These are phyloP conservation scores for Plutella xylostella DNA, from an alignment of 2,888 invertebrate genomes.

Conservation along the genomic window DNA sequence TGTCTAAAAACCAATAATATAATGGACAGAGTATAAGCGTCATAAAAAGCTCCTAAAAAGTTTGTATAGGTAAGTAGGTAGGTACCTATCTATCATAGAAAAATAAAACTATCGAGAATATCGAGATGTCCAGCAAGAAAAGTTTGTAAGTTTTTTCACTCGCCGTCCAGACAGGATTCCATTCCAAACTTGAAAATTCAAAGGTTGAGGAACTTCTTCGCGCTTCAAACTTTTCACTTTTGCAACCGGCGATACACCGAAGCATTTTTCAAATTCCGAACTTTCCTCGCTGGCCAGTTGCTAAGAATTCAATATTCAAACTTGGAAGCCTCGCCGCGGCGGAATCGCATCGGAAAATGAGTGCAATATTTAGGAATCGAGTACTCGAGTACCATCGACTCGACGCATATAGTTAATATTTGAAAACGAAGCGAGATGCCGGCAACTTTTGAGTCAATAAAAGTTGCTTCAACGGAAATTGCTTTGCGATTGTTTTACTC, in stretches of 20 bases:
- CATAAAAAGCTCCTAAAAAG: too few relatives aligned
- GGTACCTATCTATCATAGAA: too few relatives aligned
- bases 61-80: too few relatives aligned
- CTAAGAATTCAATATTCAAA: background rate
- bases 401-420: constrained; percentile 1
- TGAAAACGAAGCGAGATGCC: background rate
- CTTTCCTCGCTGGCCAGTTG: background rate
- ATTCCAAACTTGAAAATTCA: background rate
- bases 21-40: too few relatives aligned
- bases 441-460: constrained; percentile 1
- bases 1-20: too few relatives aligned
- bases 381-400: background rate
- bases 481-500: background rate
- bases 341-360: constrained; percentile 14
- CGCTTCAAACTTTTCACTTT: constrained; percentile 3
- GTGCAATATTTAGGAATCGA: constrained; percentile 20
- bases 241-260: background rate
- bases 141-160: too few relatives aligned
- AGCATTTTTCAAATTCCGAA: background rate
- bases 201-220: background rate
- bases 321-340: constrained; percentile 11
- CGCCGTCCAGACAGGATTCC: too few relatives aligned
- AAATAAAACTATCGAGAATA: too few relatives aligned
- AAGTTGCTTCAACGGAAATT: constrained; percentile 4
- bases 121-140: too few relatives aligned